These are phyloP conservation scores for Cyprinella venusta DNA, from an alignment of 2,797 vertebrate species.

Conservation along the genomic window DNA sequence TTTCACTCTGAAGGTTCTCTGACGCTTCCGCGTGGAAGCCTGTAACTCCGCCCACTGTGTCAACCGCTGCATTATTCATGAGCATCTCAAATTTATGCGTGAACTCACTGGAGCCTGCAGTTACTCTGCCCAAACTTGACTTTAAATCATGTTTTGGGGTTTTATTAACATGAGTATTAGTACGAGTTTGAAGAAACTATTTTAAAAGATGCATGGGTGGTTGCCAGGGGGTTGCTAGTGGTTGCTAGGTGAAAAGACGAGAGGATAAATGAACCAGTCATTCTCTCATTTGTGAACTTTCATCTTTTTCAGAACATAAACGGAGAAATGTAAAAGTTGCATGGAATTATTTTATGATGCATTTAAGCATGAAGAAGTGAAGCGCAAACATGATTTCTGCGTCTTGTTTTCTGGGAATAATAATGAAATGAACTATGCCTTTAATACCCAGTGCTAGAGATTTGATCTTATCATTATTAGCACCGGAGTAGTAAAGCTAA, in stretches of 20 bases:
- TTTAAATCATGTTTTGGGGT: conserved; percentile 58
- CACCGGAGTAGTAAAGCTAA: too few species aligned
- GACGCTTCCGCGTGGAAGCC: conserved; percentile 76
- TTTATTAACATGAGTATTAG: neutral
- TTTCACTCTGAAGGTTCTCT: conserved; percentile 71
- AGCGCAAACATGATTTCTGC: neutral
- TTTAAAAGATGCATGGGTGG: neutral
- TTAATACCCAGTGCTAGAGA: too few species aligned
- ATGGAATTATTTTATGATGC: neutral
- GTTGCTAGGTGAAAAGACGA: neutral
- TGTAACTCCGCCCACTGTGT: conserved; percentile 76
- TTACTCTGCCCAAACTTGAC: conserved; percentile 54
- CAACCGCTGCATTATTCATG: conserved; percentile 79
- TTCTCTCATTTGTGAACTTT: neutral
- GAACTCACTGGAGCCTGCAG: conserved; percentile 60
- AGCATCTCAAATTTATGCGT: conserved; percentile 78
- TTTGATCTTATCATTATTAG: too few species aligned
- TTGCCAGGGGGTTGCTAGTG: neutral
- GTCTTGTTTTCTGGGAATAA: neutral
- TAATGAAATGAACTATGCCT: neutral
- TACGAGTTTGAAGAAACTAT: neutral
- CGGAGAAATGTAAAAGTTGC: neutral
- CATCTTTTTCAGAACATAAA: neutral
- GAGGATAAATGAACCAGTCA: neutral
- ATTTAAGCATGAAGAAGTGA: too few species aligned